A percentile compares a stretch with the other conserved stretches of the same genome.
phyloP scores from a whole-genome alignment of 2,797 vertebrate species.

The Taenioides sp. region DNA sequence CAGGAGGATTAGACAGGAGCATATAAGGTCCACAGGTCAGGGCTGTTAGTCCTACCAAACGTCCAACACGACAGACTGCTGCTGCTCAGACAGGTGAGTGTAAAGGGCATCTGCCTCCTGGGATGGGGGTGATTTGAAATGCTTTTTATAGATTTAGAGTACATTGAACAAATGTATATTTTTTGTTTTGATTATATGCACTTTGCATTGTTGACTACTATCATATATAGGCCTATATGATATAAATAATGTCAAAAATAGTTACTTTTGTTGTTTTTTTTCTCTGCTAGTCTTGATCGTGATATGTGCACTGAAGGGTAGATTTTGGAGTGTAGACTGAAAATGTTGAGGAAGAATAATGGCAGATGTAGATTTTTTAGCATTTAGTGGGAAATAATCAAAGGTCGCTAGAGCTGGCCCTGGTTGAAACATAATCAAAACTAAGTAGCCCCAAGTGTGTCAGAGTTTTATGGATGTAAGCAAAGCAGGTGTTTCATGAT shows the following conservation, averaged over 20 bases:
- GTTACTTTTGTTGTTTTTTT: neutral
- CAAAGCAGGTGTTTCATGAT: too few relatives aligned
- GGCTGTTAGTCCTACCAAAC: conserved; percentile 12
- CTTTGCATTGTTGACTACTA: neutral
- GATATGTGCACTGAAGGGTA: too few relatives aligned
- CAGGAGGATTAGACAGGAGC: conserved; percentile 36
- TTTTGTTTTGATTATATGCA: neutral
- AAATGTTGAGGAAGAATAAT: too few relatives aligned
- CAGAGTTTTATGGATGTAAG: too few relatives aligned
- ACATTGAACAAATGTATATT: neutral
- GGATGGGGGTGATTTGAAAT: neutral
- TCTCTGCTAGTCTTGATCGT: too few relatives aligned
- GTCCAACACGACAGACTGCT: neutral
- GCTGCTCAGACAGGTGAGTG: conserved; percentile 47
- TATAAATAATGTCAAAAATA: neutral
- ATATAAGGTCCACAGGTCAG: conserved; percentile 38
- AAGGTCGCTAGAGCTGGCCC: neutral
- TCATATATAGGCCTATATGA: neutral
- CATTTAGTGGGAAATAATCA: neutral
- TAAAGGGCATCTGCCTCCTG: neutral
- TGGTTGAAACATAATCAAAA: too few relatives aligned
- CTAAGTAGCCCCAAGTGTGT: too few relatives aligned
- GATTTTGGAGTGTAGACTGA: too few relatives aligned
- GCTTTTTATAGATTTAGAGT: neutral
- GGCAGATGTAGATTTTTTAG: neutral